Evolutionary conservation across 1,140 invertebrate species (phyloP).

Genomic region (Neuroterus valhalla): DNA sequence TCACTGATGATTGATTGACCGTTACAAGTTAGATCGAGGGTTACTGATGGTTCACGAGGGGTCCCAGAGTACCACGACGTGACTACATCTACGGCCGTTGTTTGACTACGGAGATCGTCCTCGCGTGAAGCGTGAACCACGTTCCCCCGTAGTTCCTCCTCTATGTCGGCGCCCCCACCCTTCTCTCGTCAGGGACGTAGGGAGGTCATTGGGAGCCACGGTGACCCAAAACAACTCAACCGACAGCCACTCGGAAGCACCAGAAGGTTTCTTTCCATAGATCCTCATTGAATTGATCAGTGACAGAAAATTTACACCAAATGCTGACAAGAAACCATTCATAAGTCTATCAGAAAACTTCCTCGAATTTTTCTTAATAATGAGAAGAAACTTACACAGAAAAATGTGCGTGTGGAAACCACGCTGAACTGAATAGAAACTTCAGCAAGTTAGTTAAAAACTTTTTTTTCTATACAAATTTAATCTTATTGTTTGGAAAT

Average conservation of each 20-base stretch:
- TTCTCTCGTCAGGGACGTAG: conserved; percentile 10
- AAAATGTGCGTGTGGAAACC: too few species aligned
- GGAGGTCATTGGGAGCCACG: conserved; percentile 16
- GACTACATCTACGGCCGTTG: conserved; percentile 52
- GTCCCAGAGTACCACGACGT: conserved; percentile 25
- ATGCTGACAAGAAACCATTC: conserved; percentile 21
- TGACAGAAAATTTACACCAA: conserved; percentile 17
- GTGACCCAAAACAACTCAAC: background rate
- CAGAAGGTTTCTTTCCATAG: conserved; percentile 5
- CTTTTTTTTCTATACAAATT: too few species aligned
- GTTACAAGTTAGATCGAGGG: conserved; percentile 10
- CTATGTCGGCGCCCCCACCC: conserved; percentile 32
- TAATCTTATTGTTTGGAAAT: too few species aligned
- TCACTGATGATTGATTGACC: background rate
- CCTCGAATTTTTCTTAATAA: background rate
- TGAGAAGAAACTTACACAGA: too few species aligned
- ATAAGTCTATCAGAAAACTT: conserved; percentile 12
- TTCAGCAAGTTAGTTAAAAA: too few species aligned
- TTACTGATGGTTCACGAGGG: background rate
- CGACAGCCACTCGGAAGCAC: conserved; percentile 7
- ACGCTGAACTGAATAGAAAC: too few species aligned
- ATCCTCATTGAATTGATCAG: background rate
- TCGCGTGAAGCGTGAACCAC: conserved; percentile 60
- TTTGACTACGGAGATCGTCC: conserved; percentile 58
- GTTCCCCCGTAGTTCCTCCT: conserved; percentile 58